Conservation (phyloP, 1,140 invertebrate genomes). For the Leptopilina clavipes region DNA sequence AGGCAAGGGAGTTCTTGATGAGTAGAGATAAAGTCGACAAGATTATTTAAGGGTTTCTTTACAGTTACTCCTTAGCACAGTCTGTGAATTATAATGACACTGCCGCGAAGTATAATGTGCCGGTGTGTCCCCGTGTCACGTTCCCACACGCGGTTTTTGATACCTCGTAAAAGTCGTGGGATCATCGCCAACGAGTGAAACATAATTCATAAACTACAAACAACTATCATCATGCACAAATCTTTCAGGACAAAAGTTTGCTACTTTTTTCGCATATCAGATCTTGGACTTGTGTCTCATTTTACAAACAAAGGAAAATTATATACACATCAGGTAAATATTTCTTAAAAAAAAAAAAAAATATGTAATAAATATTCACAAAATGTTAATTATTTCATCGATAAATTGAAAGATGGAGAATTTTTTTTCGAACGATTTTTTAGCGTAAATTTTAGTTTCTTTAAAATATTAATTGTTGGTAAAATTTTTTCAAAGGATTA, state of each 20-base stretch:
- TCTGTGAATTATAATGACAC: slow-evolving; percentile 65
- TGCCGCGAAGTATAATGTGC: slow-evolving; percentile 45
- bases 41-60: slow-evolving; percentile 64
- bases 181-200: slow-evolving; percentile 36
- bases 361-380: too few species aligned
- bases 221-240: slow-evolving; percentile 19
- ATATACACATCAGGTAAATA: too few species aligned
- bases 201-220: slow-evolving; percentile 24
- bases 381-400: too few species aligned
- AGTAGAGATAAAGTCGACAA: slow-evolving; percentile 53
- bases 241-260: slow-evolving; percentile 9
- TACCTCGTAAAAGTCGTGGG: slow-evolving; percentile 40
- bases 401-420: too few species aligned
- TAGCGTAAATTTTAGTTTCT: too few species aligned
- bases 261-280: slow-evolving; percentile 6
- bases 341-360: too few species aligned
- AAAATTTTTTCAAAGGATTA: too few species aligned
- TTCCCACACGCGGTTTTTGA: slow-evolving; percentile 50
- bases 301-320: slow-evolving; percentile 11
- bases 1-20: slow-evolving; percentile 59
- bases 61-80: slow-evolving; percentile 66
- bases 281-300: neutral
- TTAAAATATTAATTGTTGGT: too few species aligned
- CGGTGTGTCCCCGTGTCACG: slow-evolving; percentile 19
- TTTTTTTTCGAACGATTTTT: too few species aligned